A percentile compares a stretch with the other conserved stretches of the same genome.
Conservation (phyloP, 2,797 vertebrate species). For the Rhabdomys pumilio region DNA sequence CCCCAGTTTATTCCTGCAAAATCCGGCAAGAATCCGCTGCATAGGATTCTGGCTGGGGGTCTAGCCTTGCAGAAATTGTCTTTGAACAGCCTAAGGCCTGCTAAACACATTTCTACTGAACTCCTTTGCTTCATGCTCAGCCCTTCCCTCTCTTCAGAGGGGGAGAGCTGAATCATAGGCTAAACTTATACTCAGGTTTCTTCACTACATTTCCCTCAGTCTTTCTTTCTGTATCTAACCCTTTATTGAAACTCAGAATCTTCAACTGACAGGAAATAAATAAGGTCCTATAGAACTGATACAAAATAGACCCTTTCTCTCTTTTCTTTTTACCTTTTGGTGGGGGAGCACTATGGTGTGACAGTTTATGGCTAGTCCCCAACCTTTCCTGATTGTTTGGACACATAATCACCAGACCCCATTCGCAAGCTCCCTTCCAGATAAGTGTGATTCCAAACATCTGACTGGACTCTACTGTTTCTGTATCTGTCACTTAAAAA, state of each 20-base stretch:
- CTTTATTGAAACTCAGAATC: background rate
- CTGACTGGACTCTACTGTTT: background rate
- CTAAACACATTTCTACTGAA: background rate
- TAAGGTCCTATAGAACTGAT: background rate
- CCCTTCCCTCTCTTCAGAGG: background rate
- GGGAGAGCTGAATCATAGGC: rapidly evolving
- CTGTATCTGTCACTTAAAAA: background rate
- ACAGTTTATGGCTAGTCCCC: background rate
- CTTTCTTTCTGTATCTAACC: background rate
- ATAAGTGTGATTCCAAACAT: no score
- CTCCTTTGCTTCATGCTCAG: background rate
- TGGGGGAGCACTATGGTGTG: rapidly evolving
- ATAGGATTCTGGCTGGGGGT: background rate
- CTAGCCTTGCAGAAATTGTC: background rate
- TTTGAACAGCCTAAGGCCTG: background rate
- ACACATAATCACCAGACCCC: background rate
- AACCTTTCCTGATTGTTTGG: background rate
- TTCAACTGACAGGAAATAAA: background rate
- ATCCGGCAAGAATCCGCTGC: rapidly evolving
- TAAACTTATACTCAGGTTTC: background rate
- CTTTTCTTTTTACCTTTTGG: background rate
- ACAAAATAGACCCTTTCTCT: background rate
- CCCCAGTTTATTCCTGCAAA: background rate
- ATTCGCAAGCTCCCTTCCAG: background rate
- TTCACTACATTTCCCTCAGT: background rate